phyloP scores from a whole-genome alignment of 2,797 vertebrate species.

The Antennarius maculatus region DNA sequence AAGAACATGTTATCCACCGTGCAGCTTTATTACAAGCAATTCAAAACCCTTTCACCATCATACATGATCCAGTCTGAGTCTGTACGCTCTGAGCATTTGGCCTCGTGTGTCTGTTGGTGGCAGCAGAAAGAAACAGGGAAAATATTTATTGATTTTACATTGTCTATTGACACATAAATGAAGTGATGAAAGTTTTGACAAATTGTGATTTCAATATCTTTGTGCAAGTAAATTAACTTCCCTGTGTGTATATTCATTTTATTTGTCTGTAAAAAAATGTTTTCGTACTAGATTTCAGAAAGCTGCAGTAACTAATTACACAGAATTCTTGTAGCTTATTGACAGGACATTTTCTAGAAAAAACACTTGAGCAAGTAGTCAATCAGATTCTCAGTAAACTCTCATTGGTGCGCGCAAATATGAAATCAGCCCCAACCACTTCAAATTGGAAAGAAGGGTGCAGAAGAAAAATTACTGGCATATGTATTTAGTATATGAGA shows the following conservation, averaged over 20 bases:
- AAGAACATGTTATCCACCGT: constrained; percentile 6
- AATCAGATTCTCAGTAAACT: too few species aligned
- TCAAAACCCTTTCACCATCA: constrained; percentile 31
- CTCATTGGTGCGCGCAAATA: too few species aligned
- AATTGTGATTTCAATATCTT: too few species aligned
- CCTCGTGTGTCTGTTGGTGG: not conserved
- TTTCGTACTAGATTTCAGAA: too few species aligned
- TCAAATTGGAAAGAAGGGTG: too few species aligned
- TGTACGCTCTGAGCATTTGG: not conserved
- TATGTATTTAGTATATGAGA: not conserved
- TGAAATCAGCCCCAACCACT: too few species aligned
- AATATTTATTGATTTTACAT: constrained; percentile 17
- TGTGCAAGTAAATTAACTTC: not conserved
- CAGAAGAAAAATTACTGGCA: too few species aligned
- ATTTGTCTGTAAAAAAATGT: not conserved
- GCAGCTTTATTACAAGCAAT: constrained; percentile 28
- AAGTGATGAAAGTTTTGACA: too few species aligned
- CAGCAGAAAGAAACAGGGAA: constrained; percentile 22
- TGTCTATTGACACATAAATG: not conserved
- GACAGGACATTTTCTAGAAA: not conserved
- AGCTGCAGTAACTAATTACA: not conserved
- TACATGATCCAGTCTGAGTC: constrained; percentile 6
- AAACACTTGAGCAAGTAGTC: too few species aligned
- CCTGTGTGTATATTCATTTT: not conserved
- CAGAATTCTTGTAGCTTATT: too few species aligned